Conservation (phyloP, 1,140 invertebrate species). For the Rhagoletis pomonella region DNA sequence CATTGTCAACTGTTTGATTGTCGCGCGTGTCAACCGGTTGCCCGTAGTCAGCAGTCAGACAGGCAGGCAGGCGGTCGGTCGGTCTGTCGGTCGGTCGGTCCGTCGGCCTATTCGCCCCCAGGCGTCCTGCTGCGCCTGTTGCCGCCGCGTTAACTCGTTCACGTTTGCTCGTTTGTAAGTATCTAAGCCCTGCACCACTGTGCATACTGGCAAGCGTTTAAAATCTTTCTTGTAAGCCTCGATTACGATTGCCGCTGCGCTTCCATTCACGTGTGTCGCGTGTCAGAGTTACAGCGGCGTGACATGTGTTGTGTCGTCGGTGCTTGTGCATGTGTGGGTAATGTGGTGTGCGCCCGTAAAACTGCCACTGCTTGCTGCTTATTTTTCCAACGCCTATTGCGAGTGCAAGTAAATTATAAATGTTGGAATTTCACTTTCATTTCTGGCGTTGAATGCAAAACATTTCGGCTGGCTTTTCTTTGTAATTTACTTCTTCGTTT, state of each 20-base stretch:
- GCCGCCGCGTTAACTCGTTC: neutral
- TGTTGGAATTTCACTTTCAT: conserved; percentile 38
- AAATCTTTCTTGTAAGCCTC: neutral
- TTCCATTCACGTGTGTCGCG: conserved; percentile 4
- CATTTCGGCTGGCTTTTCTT: conserved; percentile 9
- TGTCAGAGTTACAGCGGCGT: neutral
- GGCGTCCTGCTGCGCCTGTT: neutral
- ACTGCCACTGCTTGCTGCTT: neutral
- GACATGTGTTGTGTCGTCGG: neutral
- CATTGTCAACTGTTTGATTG: conserved; percentile 48
- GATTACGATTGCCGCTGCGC: neutral
- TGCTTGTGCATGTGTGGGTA: neutral
- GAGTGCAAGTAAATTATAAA: conserved; percentile 32
- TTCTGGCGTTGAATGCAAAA: conserved; percentile 23
- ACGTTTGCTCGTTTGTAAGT: neutral
- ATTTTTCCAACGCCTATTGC: neutral
- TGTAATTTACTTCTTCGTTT: neutral
- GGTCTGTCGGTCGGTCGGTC: neutral
- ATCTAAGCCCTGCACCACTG: neutral
- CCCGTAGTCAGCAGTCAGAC: neutral
- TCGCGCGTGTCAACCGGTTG: neutral
- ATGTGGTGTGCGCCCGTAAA: neutral
- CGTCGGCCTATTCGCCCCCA: neutral
- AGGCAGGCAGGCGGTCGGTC: neutral
- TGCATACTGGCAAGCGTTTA: neutral